A percentile compares a stretch with the other conserved stretches of the same genome.
phyloP scores from a whole-genome alignment of 1,140 invertebrate genomes.

The Phortica variegata region DNA sequence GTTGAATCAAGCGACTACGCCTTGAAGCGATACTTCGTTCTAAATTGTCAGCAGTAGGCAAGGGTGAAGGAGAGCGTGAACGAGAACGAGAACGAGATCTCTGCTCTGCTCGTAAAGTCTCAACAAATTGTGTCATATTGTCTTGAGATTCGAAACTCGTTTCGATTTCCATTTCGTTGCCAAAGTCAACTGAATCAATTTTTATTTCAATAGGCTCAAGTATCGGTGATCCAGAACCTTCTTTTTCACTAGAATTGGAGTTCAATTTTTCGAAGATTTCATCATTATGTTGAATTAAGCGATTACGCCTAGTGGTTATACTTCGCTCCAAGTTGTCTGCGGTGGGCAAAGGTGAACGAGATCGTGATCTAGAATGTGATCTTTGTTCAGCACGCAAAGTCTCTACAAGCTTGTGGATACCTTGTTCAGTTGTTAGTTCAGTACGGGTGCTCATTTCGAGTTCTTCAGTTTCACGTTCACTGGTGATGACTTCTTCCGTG shows the following conservation, averaged over 20 bases:
- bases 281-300: constrained; percentile 35
- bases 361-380: constrained; percentile 21
- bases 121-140: too few relatives aligned
- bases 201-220: too few relatives aligned
- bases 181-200: neutral
- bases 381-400: constrained; percentile 6
- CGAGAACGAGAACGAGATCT: constrained; percentile 16
- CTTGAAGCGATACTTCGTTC: constrained; percentile 34
- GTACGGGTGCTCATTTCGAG: too few relatives aligned
- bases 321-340: constrained; percentile 30
- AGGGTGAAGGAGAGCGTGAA: constrained; percentile 32
- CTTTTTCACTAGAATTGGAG: neutral
- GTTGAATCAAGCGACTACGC: constrained; percentile 30
- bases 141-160: too few relatives aligned
- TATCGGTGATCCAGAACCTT: too few relatives aligned
- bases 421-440: too few relatives aligned
- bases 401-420: too few relatives aligned
- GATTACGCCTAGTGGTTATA: constrained; percentile 23
- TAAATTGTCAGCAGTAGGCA: constrained; percentile 41
- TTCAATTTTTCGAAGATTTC: constrained; percentile 25
- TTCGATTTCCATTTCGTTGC: too few relatives aligned
- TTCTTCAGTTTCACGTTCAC: constrained; percentile 4
- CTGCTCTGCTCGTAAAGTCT: constrained; percentile 25
- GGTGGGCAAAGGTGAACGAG: constrained; percentile 30
- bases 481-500: neutral